Conservation (phyloP, 2,113 vertebrate species). For the Lynx canadensis region DNA sequence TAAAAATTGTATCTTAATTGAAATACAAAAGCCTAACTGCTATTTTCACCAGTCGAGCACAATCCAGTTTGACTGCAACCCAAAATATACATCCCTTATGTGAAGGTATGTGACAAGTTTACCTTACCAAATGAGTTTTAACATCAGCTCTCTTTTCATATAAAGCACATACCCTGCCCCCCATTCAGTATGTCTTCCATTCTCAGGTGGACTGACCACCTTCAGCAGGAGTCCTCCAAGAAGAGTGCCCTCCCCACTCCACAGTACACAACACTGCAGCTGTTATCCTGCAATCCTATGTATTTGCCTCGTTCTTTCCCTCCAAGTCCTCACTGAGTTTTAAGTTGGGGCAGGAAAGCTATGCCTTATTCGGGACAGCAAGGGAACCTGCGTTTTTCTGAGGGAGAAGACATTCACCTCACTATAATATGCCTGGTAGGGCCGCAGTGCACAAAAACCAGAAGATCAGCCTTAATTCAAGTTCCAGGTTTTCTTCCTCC, state of each 20-base stretch:
- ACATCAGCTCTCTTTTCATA: conserved; percentile 52
- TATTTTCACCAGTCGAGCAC: conserved; percentile 84
- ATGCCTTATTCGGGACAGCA: conserved; percentile 66
- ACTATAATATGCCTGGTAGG: conserved; percentile 72
- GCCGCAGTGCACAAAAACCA: conserved; percentile 77
- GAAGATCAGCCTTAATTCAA: conserved; percentile 80
- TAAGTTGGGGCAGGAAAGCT: conserved; percentile 68
- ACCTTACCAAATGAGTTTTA: conserved; percentile 73
- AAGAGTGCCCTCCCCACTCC: conserved; percentile 47
- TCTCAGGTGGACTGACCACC: conserved; percentile 59
- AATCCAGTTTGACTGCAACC: conserved; percentile 85
- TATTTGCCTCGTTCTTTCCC: conserved; percentile 52
- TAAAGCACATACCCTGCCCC: conserved; percentile 62
- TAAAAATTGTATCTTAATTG: conserved; percentile 81
- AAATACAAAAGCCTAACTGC: conserved; percentile 81
- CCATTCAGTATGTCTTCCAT: conserved; percentile 61
- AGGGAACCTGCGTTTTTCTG: conserved; percentile 67
- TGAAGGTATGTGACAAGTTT: conserved; percentile 85
- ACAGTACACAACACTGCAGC: conserved; percentile 71
- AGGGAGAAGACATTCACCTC: conserved; percentile 79
- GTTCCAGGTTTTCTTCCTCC: conserved; percentile 75
- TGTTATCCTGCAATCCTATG: conserved; percentile 62
- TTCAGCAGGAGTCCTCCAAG: conserved; percentile 48
- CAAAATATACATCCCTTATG: conserved; percentile 90
- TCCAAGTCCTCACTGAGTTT: conserved; percentile 64